These are phyloP conservation scores for Zapornia atra DNA, from an alignment of 2,113 vertebrate genomes.

Conservation along the genomic window DNA sequence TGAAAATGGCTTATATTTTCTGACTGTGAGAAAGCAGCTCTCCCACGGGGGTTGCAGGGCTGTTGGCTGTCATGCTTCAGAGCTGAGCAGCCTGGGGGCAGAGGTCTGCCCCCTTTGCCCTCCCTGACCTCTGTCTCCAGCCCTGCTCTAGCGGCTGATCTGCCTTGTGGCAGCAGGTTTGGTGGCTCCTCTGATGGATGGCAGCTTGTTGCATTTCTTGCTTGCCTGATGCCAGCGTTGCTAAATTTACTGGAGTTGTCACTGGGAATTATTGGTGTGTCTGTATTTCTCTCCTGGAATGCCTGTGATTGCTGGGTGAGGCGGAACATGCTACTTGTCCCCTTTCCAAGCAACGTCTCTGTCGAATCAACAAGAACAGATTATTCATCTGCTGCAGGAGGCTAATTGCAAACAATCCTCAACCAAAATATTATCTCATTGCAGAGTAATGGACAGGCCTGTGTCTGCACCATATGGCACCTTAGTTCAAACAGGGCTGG, in stretches of 20 bases:
- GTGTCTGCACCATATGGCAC: background rate
- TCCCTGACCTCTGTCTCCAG: background rate
- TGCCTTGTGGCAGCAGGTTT: background rate
- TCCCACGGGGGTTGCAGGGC: background rate
- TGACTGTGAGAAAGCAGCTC: conserved; percentile 35
- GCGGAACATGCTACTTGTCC: background rate
- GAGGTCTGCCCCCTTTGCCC: background rate
- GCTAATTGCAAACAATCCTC: conserved; percentile 30
- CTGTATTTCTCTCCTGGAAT: background rate
- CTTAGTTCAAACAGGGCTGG: accelerated
- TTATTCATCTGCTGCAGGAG: conserved; percentile 54
- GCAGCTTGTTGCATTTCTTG: background rate
- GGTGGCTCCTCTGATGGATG: background rate
- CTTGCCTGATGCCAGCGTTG: background rate
- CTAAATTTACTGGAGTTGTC: background rate
- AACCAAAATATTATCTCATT: background rate
- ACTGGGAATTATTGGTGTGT: background rate
- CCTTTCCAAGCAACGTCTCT: conserved; percentile 16
- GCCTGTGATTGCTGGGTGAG: background rate
- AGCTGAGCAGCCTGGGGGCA: background rate
- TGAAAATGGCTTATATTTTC: conserved; percentile 56
- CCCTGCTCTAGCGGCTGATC: background rate
- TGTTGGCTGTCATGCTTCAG: background rate
- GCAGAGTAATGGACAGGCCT: background rate
- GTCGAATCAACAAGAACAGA: conserved; percentile 46